These are phyloP conservation scores for Listronotus bonariensis DNA, from an alignment of 1,140 invertebrate genomes.

Conservation along the genomic window DNA sequence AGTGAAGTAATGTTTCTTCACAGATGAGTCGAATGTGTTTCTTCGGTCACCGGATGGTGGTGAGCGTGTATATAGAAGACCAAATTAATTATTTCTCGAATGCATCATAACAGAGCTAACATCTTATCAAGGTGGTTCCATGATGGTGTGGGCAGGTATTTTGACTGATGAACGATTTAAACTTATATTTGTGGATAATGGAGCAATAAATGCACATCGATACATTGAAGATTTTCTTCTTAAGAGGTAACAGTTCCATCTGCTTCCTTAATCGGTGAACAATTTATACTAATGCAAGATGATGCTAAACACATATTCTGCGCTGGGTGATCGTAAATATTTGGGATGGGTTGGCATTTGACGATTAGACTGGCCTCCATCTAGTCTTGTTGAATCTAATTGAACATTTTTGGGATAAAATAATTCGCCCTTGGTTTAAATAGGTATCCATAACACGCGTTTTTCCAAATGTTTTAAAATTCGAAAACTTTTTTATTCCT, in stretches of 20 bases:
- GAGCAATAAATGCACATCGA: neutral
- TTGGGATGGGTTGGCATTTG: conserved; percentile 14
- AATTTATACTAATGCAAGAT: conserved; percentile 15
- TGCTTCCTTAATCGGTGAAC: conserved; percentile 6
- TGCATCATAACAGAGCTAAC: neutral
- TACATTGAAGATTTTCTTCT: no score
- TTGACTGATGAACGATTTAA: neutral
- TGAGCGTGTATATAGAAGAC: no score
- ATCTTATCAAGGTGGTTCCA: neutral
- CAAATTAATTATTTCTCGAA: neutral
- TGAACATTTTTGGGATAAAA: no score
- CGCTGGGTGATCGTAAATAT: conserved; percentile 8
- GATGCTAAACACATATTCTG: conserved; percentile 18
- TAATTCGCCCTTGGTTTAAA: no score
- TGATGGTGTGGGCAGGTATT: conserved; percentile 5
- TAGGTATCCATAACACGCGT: no score
- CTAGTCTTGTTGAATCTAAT: no score
- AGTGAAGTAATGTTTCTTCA: neutral
- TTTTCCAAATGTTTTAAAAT: no score
- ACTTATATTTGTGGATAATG: neutral
- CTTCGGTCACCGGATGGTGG: no score
- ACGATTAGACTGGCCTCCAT: conserved; percentile 6
- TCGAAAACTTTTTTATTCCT: no score
- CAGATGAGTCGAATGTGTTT: neutral
- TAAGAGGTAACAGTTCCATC: conserved; percentile 1